Evolutionary conservation across 2,113 vertebrate genomes (phyloP).

Genomic region (Gallinago jamesoni): DNA sequence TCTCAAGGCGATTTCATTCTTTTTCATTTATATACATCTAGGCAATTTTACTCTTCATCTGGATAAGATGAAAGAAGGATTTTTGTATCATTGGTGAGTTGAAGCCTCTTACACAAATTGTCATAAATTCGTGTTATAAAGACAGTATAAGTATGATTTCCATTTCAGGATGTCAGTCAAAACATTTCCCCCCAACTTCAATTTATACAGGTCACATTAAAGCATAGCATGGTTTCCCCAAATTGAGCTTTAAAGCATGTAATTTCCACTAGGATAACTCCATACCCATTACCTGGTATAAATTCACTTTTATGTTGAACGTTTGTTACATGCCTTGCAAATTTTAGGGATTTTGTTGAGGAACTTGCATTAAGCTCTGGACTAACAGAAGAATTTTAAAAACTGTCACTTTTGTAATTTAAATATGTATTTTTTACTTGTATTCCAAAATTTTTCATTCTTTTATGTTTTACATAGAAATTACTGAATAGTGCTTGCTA

Average conservation of each 20-base stretch:
- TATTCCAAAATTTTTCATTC: not conserved
- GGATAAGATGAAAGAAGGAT: not conserved
- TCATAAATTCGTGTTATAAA: slow-evolving; percentile 4
- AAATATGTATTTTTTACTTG: not conserved
- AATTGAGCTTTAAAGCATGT: not conserved
- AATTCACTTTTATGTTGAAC: not conserved
- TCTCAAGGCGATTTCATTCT: not conserved
- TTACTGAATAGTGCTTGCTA: not conserved
- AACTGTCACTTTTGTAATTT: not conserved
- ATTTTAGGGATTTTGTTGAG: not conserved
- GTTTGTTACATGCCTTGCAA: not conserved
- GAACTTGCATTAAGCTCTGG: not conserved
- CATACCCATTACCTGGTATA: not conserved
- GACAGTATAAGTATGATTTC: not conserved
- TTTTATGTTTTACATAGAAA: not conserved
- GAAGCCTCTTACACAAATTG: not conserved
- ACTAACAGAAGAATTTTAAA: not conserved
- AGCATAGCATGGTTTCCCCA: not conserved
- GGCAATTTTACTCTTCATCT: slow-evolving; percentile 22
- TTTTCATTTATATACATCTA: slow-evolving; percentile 14
- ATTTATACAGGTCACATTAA: not conserved
- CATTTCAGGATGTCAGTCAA: slow-evolving; percentile 8
- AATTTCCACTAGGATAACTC: not conserved
- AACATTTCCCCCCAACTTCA: not conserved
- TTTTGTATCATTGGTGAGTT: not conserved